These are phyloP conservation scores for Drosophila simulans DNA, from an alignment of 1,140 invertebrate species.

Conservation along the genomic window DNA sequence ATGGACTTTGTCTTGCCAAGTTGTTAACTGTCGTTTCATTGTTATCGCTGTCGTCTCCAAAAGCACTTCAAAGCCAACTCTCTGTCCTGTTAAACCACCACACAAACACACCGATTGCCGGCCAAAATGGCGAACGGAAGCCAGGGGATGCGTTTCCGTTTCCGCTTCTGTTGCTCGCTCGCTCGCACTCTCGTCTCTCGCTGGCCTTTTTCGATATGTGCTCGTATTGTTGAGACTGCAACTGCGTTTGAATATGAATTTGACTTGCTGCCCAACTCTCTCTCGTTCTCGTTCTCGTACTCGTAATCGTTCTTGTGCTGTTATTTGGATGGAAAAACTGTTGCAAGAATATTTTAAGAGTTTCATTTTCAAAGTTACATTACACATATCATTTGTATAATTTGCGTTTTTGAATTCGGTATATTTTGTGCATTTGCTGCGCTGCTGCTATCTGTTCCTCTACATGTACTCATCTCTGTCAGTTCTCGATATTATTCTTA, in stretches of 20 bases:
- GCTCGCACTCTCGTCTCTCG: constrained; percentile 35
- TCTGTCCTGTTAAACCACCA: constrained; percentile 28
- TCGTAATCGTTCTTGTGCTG: constrained; percentile 63
- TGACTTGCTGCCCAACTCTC: constrained; percentile 67
- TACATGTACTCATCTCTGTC: constrained; percentile 42
- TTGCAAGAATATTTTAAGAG: constrained; percentile 36
- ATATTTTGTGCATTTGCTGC: constrained; percentile 31
- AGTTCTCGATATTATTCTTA: not conserved
- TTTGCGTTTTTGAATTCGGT: constrained; percentile 15
- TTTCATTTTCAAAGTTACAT: constrained; percentile 12
- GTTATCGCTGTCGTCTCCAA: constrained; percentile 62
- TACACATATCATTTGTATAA: not conserved
- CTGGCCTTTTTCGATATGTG: constrained; percentile 30
- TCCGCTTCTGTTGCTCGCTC: constrained; percentile 28
- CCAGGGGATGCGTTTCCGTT: constrained; percentile 33
- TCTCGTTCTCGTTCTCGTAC: constrained; percentile 38
- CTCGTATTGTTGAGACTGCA: constrained; percentile 50
- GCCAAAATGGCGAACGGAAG: constrained; percentile 39
- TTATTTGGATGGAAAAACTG: constrained; percentile 59
- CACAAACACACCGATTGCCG: constrained; percentile 29
- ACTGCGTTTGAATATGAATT: constrained; percentile 63
- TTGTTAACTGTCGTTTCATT: constrained; percentile 70
- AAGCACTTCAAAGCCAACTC: constrained; percentile 46
- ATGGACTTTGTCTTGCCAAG: constrained; percentile 65
- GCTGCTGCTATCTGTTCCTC: constrained; percentile 26